phyloP scores from a whole-genome alignment of 2,797 vertebrate species.

The Microctenopoma steveboyesi region DNA sequence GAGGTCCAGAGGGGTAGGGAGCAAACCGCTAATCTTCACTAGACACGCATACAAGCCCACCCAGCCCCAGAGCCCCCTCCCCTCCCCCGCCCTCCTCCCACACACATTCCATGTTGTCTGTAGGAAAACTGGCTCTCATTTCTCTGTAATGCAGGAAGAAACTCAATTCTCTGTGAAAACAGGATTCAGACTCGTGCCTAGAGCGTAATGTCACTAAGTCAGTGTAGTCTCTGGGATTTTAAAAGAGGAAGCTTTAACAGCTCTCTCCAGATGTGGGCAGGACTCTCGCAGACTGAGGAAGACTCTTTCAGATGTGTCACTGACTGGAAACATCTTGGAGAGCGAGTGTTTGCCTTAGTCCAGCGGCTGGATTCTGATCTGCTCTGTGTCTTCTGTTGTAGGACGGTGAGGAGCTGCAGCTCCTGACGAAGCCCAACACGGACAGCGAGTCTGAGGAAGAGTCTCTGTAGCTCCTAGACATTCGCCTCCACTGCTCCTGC shows the following conservation, averaged over 20 bases:
- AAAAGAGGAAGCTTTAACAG: conserved; percentile 24
- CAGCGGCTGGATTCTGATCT: conserved; percentile 1
- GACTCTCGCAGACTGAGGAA: background rate
- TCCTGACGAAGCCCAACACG: conserved; percentile 88
- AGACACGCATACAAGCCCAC: background rate
- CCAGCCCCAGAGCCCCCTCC: conserved; percentile 13
- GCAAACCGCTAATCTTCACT: background rate
- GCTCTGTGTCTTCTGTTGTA: conserved; percentile 69
- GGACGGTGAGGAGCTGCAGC: conserved; percentile 96
- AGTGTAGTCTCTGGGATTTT: conserved; percentile 20
- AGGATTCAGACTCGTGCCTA: conserved; percentile 23
- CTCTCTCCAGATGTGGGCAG: background rate
- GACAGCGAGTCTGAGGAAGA: conserved; percentile 94
- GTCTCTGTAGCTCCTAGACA: conserved; percentile 63
- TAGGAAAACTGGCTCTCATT: conserved; percentile 39
- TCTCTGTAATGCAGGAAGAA: conserved; percentile 53
- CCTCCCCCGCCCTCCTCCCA: conserved; percentile 25
- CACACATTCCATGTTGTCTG: conserved; percentile 38
- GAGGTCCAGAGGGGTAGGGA: conserved; percentile 92
- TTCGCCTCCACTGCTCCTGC: background rate
- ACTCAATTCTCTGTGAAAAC: conserved; percentile 51
- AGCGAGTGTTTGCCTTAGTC: background rate
- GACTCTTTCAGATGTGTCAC: no score
- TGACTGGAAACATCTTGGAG: no score
- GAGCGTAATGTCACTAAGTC: conserved; percentile 46